Percentiles rank a stretch among this genome's conserved stretches.
Evolutionary conservation across 2,888 invertebrate genomes (phyloP).

Genomic region (Panzeria rudis): DNA sequence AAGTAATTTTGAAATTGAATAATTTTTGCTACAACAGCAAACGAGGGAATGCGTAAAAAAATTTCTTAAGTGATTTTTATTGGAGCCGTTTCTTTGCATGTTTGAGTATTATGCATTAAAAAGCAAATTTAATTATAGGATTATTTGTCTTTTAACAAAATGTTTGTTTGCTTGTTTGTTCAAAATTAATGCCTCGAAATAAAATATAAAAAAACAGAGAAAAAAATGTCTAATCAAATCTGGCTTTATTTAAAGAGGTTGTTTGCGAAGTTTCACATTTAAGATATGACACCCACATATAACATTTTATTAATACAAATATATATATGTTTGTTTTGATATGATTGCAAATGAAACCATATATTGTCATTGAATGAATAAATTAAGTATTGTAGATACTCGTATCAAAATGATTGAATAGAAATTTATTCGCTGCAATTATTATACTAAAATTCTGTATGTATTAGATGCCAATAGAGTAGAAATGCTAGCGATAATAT

Average conservation of each 20-base stretch:
- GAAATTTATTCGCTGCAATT: too few relatives aligned
- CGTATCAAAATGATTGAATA: too few relatives aligned
- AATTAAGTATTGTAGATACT: too few relatives aligned
- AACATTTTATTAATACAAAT: too few relatives aligned
- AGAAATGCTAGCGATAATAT: too few relatives aligned
- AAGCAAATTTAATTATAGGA: slow-evolving; percentile 81
- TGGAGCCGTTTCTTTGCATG: slow-evolving; percentile 6
- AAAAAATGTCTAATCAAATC: slow-evolving; percentile 1
- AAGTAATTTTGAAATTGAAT: slow-evolving; percentile 82
- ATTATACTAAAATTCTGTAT: too few relatives aligned
- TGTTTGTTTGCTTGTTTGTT: slow-evolving; percentile 77
- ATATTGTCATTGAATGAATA: too few relatives aligned
- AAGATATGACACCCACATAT: slow-evolving; percentile 4
- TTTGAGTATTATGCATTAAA: slow-evolving; percentile 64
- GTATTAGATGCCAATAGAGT: too few relatives aligned
- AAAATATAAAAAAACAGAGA: not conserved
- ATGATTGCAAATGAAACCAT: too few relatives aligned
- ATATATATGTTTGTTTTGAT: too few relatives aligned
- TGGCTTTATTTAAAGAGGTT: slow-evolving; percentile 47
- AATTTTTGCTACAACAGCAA: slow-evolving; percentile 75
- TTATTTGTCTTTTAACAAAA: slow-evolving; percentile 79
- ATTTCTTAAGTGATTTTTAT: slow-evolving; percentile 15
- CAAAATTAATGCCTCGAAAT: slow-evolving; percentile 23
- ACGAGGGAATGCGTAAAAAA: slow-evolving; percentile 36
- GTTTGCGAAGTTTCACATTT: not conserved